phyloP scores from a whole-genome alignment of 2,113 vertebrate genomes.

The Heterotis niloticus region DNA sequence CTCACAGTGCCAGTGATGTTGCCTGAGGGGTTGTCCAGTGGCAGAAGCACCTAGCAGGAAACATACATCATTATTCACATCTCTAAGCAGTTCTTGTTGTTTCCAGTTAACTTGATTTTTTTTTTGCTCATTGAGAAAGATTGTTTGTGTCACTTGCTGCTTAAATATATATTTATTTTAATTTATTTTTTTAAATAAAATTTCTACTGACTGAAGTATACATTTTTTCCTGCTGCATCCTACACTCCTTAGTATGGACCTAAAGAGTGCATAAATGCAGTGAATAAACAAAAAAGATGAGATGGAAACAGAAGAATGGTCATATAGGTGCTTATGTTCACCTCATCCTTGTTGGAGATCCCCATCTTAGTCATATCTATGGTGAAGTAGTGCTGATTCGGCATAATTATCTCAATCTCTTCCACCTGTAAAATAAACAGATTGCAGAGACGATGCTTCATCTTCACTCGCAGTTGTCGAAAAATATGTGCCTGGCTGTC shows the following conservation, averaged over 20 bases:
- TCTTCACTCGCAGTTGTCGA: not conserved
- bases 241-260: no score
- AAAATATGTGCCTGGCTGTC: not conserved
- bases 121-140: no score
- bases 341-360: constrained; percentile 83
- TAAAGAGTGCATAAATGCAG: no score
- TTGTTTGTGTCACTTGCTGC: no score
- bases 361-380: constrained; percentile 90
- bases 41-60: constrained; percentile 74
- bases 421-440: constrained; percentile 73
- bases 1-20: constrained; percentile 82
- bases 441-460: not conserved
- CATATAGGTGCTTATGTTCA: constrained; percentile 48
- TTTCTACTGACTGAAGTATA: no score
- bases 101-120: no score
- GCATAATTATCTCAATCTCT: constrained; percentile 82
- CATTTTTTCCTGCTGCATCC: no score
- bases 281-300: no score
- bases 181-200: no score
- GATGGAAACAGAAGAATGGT: no score
- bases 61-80: not conserved
- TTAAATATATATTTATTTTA: no score
- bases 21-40: constrained; percentile 83
- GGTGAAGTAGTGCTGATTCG: constrained; percentile 84
- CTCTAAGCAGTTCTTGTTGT: no score